Evolutionary conservation across 2,888 invertebrate genomes (phyloP), one percentile per base, ranked within the genome.

Genomic region (Epiblema foenella): DNA sequence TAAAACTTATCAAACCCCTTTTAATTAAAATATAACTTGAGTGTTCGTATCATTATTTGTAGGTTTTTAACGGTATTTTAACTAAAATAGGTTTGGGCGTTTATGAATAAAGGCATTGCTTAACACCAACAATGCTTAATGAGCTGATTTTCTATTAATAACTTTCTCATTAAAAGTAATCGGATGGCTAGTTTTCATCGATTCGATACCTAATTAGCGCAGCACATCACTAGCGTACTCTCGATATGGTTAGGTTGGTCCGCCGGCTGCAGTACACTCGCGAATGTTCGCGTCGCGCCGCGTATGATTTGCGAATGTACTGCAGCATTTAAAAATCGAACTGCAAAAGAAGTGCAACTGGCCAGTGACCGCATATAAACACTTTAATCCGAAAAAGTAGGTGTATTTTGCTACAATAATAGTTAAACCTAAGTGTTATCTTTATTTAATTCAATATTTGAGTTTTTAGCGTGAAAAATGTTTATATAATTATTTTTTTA

Each of bases 251-350:
- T 24, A 29, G 60, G 46, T 60, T 49, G 60, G 60, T 29, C 60
- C 83, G 85, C 80, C 86, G 90, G 89, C 91, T 84, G 80, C 79
- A 86, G 83, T 76, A 77, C 78, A 84, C 85, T 76, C 82, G 88
- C 82, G 85, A 78, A 84, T 81, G 85, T 83, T 78, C 82, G 88
- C 80, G 78, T 76, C 80, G 87, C 83, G 85, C 77, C 71, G 71
- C 71, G 71, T 62, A 67, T 67, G 67, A 65, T 18, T 68, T 49
- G 46, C 67, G 64, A 67, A 73, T 60, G 54, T n/a, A n/a, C n/a
- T n/a, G 58, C 57, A 69, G n/a, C n/a, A 66, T 72, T 79, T 77
- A 74, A 76, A 76, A 75, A 79, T 81, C 74, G 73, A 80, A 82
- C 76, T 76, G 78, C 76, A 56, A 68, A 67, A 58, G 62, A 60